Evolutionary conservation across 2,888 invertebrate species (phyloP).

Genomic region (Caradrina clavipalpis): DNA sequence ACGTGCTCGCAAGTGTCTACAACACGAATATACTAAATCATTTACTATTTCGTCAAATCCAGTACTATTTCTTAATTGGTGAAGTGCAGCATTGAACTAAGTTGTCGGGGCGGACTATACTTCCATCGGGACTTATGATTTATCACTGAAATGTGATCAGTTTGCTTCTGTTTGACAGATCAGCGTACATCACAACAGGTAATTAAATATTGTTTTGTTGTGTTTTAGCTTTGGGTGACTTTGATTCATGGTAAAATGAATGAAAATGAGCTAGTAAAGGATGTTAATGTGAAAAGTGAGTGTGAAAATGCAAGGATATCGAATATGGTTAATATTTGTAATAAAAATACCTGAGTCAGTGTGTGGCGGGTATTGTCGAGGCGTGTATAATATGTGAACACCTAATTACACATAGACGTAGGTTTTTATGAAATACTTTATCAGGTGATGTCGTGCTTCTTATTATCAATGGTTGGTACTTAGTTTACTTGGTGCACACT

Average conservation of each 20-base stretch:
- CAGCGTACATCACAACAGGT: slow-evolving; percentile 65
- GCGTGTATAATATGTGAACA: slow-evolving; percentile 35
- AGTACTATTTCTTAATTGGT: slow-evolving; percentile 36
- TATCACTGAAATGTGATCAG: slow-evolving; percentile 67
- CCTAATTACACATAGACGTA: slow-evolving; percentile 53
- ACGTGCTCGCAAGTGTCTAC: slow-evolving; percentile 63
- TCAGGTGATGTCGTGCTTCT: slow-evolving; percentile 48
- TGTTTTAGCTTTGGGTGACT: slow-evolving; percentile 15
- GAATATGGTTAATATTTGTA: slow-evolving; percentile 30
- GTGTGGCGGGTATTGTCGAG: slow-evolving; percentile 21
- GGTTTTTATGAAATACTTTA: slow-evolving; percentile 52
- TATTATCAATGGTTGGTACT: slow-evolving; percentile 43
- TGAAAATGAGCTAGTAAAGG: slow-evolving; percentile 5
- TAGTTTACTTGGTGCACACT: slow-evolving; percentile 38
- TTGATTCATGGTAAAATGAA: slow-evolving; percentile 13
- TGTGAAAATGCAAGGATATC: slow-evolving; percentile 1
- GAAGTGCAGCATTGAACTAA: slow-evolving; percentile 50
- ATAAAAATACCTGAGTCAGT: slow-evolving; percentile 24
- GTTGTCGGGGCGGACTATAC: slow-evolving; percentile 25
- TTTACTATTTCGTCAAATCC: slow-evolving; percentile 25
- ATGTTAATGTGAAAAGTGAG: slow-evolving; percentile 8
- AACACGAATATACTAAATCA: slow-evolving; percentile 20
- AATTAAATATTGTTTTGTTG: slow-evolving; percentile 64
- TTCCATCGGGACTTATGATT: slow-evolving; percentile 35
- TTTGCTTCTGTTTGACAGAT: slow-evolving; percentile 50